Conservation (phyloP, 2,113 vertebrate genomes). For the Prietella phreatophila region DNA sequence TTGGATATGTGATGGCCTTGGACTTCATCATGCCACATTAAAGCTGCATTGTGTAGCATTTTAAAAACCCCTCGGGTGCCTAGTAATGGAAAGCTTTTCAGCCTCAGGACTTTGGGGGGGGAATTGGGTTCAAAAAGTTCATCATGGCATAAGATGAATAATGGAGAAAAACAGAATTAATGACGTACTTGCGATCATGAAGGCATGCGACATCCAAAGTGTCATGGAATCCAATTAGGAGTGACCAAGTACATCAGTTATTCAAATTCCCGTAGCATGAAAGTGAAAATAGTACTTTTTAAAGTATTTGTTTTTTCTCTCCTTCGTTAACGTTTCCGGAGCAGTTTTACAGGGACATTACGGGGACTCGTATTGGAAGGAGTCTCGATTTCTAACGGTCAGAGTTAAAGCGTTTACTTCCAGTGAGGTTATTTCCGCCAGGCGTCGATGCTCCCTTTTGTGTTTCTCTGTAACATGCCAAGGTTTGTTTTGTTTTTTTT, state of each 20-base stretch:
- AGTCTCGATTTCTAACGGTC: neutral
- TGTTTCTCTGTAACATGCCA: neutral
- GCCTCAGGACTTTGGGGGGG: neutral
- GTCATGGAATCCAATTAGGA: neutral
- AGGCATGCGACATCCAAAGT: neutral
- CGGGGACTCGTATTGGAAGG: neutral
- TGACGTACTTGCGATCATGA: neutral
- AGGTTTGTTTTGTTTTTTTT: neutral
- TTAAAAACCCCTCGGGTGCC: neutral
- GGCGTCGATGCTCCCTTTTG: neutral
- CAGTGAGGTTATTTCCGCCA: neutral
- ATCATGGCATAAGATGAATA: neutral
- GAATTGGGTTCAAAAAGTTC: neutral
- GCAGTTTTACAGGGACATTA: no score
- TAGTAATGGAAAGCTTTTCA: no score
- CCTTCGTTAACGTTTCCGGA: neutral
- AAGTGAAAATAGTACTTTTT: neutral
- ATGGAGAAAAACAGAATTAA: neutral
- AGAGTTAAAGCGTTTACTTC: neutral
- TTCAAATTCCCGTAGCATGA: neutral
- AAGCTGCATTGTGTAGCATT: neutral
- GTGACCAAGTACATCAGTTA: neutral
- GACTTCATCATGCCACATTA: neutral
- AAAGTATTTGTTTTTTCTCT: neutral
- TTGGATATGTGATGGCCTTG: slow-evolving; percentile 35